Base-by-base conservation (phyloP, 2,113 vertebrate species). In the Nothocercus nigrocapillus region DNA sequence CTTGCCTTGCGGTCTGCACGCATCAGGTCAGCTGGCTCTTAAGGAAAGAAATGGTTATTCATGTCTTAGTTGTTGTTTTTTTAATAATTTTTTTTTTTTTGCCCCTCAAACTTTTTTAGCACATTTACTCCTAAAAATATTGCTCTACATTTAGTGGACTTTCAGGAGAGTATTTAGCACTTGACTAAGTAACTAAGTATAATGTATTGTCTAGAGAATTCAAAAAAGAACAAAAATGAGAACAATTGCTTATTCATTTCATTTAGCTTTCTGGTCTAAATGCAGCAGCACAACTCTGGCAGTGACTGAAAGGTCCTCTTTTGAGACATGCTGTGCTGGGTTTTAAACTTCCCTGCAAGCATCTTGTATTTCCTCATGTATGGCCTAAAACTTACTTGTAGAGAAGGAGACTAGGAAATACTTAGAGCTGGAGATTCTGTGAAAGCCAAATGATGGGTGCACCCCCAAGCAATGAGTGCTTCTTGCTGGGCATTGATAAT, bases 1-100 rank as follows among this genome's bases (percentile, higher is more conserved):
- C 44, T 22, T 36, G 38, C 5, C 32, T 7, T 7, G 5, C 54
- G n/a, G 0, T 47, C 72, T 15, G 13, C 22, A 27, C 6, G 0
- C 44, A 58, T 80, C n/a, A 16, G 56, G 16, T 51, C 21, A 4
- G 47, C 49, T 42, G 76, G 9, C 34, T 75, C 40, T 1, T 28
- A 15, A 61, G 44, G 85, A 85, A 68, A 27, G 2, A 44, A 66
- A n/a, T 56, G 64, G 0, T 84, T 32, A 7, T 2, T 62, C 2
- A 0, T 34, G 1, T 82, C 13, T 59, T 24, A 47, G 1, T 12
- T 51, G 21, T 38, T 77, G 70, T 27, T 54, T 70, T 62, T 25
- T 1, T 21, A 45, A 83, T 63, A 6, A 3, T 2, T 3, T 44
- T 69, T 70, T 69, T 70, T 53, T 62, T 69, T 58, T 7, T 56